Evolutionary conservation across 2,797 vertebrate species (phyloP).

Genomic region (Ptychadena robeensis): DNA sequence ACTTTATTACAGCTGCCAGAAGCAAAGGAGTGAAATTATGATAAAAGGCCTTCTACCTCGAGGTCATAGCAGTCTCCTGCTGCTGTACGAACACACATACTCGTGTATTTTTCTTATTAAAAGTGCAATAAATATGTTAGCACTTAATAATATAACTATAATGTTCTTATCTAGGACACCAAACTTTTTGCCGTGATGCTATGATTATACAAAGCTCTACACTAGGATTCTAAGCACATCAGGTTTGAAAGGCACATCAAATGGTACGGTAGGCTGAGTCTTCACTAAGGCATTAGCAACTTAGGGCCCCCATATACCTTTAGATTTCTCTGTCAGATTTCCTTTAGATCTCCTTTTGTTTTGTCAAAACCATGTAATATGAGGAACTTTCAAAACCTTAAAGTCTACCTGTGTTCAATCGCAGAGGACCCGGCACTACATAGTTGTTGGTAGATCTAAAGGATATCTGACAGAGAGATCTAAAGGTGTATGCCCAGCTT

Average conservation of each 20-base stretch:
- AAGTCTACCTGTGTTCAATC: too few species aligned
- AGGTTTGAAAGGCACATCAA: background rate
- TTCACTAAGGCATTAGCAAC: too few species aligned
- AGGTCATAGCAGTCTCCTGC: constrained; percentile 19
- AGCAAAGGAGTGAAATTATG: constrained; percentile 25
- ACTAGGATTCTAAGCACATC: background rate
- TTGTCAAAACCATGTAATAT: too few species aligned
- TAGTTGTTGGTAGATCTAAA: too few species aligned
- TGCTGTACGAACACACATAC: constrained; percentile 12
- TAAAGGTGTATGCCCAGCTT: too few species aligned
- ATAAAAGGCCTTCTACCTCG: constrained; percentile 21
- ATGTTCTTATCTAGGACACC: background rate
- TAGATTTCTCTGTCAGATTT: too few species aligned
- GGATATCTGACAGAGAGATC: too few species aligned
- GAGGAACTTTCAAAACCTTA: too few species aligned
- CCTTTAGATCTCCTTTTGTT: too few species aligned
- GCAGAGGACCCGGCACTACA: too few species aligned
- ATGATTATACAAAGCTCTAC: background rate
- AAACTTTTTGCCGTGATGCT: background rate
- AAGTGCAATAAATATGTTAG: constrained; percentile 7
- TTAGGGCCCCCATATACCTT: too few species aligned
- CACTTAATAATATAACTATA: background rate
- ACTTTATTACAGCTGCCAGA: constrained; percentile 8
- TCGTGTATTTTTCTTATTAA: constrained; percentile 11
- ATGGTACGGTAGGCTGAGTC: background rate